phyloP scores from a whole-genome alignment of 2,113 vertebrate species.

The Pomatostomus ruficeps region DNA sequence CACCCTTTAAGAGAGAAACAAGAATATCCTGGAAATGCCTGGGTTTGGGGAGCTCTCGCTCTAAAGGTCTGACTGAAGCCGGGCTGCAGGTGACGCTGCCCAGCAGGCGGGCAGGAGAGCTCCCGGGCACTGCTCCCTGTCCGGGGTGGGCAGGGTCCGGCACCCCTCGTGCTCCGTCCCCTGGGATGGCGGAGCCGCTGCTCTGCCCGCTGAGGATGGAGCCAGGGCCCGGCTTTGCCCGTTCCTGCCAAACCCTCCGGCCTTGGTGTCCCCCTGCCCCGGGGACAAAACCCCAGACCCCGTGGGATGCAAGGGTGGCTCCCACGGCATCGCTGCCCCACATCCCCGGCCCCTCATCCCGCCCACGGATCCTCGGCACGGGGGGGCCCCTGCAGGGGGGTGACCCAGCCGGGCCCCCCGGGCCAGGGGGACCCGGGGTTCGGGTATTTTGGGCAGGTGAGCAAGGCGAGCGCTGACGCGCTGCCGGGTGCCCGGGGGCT shows the following conservation, averaged over 20 bases:
- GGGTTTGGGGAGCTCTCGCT: not conserved
- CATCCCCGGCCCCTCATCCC: not conserved
- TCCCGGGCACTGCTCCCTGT: not conserved
- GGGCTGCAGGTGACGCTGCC: not conserved
- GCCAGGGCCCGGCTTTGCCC: not conserved
- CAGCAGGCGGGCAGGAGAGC: not conserved
- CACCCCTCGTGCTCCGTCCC: not conserved
- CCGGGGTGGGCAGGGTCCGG: rapidly evolving
- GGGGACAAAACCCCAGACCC: rapidly evolving
- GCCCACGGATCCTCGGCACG: not conserved
- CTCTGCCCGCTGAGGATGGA: rapidly evolving
- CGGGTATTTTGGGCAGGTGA: not conserved
- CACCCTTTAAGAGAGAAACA: not conserved
- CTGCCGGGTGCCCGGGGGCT: not conserved
- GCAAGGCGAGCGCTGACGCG: not conserved
- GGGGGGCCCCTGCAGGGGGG: not conserved
- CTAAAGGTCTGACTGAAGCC: not conserved
- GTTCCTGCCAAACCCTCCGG: not conserved
- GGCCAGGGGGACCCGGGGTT: not conserved
- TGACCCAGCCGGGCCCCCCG: rapidly evolving
- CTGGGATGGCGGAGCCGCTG: not conserved
- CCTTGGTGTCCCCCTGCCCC: not conserved
- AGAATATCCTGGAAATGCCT: conserved; percentile 64
- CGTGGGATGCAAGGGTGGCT: rapidly evolving
- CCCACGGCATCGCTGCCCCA: not conserved